Percentiles rank a stretch among this genome's conserved stretches.
Evolutionary conservation across 2,113 vertebrate species (phyloP).

Genomic region (Dipodomys spectabilis): DNA sequence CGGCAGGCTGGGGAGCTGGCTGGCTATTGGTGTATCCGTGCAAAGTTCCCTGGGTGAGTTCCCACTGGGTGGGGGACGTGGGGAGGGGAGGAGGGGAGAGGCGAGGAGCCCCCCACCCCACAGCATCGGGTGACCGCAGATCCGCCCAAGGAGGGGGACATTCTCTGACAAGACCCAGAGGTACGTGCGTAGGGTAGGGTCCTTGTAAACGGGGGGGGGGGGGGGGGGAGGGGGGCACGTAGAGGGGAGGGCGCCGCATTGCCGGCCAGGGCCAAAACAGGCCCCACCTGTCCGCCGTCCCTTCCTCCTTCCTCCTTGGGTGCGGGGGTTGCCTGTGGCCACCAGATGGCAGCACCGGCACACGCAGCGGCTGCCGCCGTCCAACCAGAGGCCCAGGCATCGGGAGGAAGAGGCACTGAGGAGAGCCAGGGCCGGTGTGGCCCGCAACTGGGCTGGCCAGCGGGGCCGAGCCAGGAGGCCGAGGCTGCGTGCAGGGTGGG

Average conservation of each 20-base stretch:
- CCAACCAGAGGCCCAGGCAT: background rate
- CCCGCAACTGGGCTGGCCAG: background rate
- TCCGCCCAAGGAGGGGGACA: fast-evolving
- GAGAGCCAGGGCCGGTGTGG: background rate
- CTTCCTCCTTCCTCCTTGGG: no score
- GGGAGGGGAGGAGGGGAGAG: no score
- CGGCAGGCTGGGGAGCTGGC: background rate
- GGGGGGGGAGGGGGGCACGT: no score
- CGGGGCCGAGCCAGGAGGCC: no score
- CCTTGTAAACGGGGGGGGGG: background rate
- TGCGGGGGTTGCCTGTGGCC: background rate
- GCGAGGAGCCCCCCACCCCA: background rate
- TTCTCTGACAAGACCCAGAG: background rate
- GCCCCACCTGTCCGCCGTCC: no score
- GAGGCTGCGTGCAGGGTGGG: no score
- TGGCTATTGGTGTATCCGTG: background rate
- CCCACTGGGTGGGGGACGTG: background rate
- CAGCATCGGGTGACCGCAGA: no score
- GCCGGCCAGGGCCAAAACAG: background rate
- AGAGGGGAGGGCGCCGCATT: no score
- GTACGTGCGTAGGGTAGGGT: fast-evolving
- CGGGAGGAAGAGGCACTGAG: no score
- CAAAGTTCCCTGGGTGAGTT: background rate
- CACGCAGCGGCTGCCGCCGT: no score
- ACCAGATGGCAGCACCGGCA: conserved; percentile 71